A percentile compares a stretch with the other conserved stretches of the same genome.
These are phyloP conservation scores for Sphecodes monilicornis DNA, from an alignment of 2,888 invertebrate genomes.

Conservation along the genomic window DNA sequence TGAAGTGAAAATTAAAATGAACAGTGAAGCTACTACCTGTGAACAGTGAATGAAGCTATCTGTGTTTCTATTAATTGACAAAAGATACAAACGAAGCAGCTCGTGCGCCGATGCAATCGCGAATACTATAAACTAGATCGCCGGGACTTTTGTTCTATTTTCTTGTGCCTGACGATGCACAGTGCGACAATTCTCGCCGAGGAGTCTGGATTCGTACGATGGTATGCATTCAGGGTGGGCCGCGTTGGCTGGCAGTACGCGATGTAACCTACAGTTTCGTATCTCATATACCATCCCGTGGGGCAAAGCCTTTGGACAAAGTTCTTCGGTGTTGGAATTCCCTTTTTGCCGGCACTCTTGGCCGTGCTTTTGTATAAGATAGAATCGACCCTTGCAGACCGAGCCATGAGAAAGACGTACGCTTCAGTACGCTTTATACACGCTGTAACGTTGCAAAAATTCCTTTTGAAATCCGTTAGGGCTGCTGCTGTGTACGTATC, in stretches of 20 bases:
- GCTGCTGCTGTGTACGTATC: background rate
- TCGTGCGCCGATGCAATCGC: constrained; percentile 15
- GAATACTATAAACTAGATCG: constrained; percentile 32
- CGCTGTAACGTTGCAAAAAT: constrained; percentile 47
- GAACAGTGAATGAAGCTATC: no score
- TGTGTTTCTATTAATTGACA: background rate
- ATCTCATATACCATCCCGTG: constrained; percentile 58
- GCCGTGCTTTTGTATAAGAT: constrained; percentile 55
- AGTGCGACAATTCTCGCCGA: constrained; percentile 11
- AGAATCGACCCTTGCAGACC: constrained; percentile 38
- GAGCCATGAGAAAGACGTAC: constrained; percentile 47
- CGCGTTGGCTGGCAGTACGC: constrained; percentile 19
- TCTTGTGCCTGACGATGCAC: background rate
- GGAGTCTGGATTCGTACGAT: constrained; percentile 20
- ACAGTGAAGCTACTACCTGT: no score
- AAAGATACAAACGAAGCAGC: background rate
- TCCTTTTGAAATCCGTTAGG: constrained; percentile 25
- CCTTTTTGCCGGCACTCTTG: constrained; percentile 55
- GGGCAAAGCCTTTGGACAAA: constrained; percentile 61
- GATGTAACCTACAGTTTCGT: constrained; percentile 64
- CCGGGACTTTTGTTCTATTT: constrained; percentile 26
- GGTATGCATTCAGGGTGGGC: constrained; percentile 1
- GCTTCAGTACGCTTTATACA: constrained; percentile 20
- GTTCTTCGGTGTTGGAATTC: constrained; percentile 52
- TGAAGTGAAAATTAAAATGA: no score